A percentile compares a stretch with the other conserved stretches of the same genome.
phyloP scores from a whole-genome alignment of 2,113 vertebrate species.

The Mastomys coucha region DNA sequence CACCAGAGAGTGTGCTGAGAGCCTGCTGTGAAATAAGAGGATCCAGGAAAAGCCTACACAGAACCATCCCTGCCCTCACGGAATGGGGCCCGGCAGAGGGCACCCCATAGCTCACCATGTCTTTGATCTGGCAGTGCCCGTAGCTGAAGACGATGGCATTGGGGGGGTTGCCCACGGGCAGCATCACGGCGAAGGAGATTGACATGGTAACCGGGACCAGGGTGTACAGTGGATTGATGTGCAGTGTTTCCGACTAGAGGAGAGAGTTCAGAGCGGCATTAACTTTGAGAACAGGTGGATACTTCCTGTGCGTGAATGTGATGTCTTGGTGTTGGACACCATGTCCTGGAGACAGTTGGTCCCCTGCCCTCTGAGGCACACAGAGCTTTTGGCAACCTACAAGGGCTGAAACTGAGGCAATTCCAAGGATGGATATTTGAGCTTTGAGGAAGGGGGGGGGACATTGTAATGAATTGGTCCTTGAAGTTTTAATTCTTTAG shows the following conservation, averaged over 20 bases:
- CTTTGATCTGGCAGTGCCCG: conserved; percentile 96
- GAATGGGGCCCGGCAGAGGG: not conserved
- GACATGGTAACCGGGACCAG: conserved; percentile 98
- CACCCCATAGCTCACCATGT: conserved; percentile 92
- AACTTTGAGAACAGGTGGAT: not conserved
- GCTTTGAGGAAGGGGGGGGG: not conserved
- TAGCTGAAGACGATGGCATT: conserved; percentile 99
- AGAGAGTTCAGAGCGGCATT: conserved; percentile 5
- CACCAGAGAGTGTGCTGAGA: not conserved
- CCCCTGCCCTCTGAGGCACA: not conserved
- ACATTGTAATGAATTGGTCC: not conserved
- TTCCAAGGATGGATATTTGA: not conserved
- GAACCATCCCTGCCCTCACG: not conserved
- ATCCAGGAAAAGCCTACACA: not conserved
- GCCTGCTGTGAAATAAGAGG: not conserved
- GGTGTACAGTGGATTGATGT: conserved; percentile 97
- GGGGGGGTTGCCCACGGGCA: conserved; percentile 98
- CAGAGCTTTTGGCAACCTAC: not conserved
- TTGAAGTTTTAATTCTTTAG: conserved; percentile 1
- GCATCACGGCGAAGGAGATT: conserved; percentile 98
- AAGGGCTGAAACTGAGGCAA: not conserved
- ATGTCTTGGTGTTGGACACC: too few species aligned
- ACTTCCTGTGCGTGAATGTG: not conserved
- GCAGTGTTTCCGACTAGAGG: conserved; percentile 94
- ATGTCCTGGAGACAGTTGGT: accelerated